These are phyloP conservation scores for Temnothorax longispinosus DNA, from an alignment of 1,140 invertebrate genomes.

Conservation along the genomic window DNA sequence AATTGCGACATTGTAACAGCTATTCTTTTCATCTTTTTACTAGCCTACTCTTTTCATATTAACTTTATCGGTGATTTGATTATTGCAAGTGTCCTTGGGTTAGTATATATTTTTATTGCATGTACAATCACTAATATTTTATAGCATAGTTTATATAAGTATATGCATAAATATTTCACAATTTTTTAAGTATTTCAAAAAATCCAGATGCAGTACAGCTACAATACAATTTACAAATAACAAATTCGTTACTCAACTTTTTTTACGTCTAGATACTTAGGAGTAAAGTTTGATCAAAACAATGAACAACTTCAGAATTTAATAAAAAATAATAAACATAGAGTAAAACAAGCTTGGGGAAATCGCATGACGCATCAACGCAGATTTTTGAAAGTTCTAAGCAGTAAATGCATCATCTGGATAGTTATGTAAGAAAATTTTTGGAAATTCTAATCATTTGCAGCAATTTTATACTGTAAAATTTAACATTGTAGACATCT, in stretches of 20 bases:
- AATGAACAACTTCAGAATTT: neutral
- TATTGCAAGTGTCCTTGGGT: neutral
- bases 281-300: slow-evolving; percentile 12
- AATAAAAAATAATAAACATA: neutral
- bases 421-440: neutral
- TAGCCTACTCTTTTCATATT: neutral
- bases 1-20: too few species aligned
- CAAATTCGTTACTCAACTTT: neutral
- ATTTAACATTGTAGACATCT: slow-evolving; percentile 18
- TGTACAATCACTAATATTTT: neutral
- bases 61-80: neutral
- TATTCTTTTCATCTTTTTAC: neutral
- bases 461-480: neutral
- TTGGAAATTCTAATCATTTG: neutral
- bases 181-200: neutral
- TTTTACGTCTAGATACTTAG: neutral
- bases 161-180: neutral
- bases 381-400: neutral
- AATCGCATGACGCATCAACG: neutral
- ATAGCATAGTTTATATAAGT: neutral
- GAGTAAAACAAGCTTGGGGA: neutral
- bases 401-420: neutral
- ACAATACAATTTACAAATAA: neutral
- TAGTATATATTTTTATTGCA: neutral
- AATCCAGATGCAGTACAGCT: neutral